Conservation (phyloP, 2,113 vertebrate species). For the Alexandromys fortis region DNA sequence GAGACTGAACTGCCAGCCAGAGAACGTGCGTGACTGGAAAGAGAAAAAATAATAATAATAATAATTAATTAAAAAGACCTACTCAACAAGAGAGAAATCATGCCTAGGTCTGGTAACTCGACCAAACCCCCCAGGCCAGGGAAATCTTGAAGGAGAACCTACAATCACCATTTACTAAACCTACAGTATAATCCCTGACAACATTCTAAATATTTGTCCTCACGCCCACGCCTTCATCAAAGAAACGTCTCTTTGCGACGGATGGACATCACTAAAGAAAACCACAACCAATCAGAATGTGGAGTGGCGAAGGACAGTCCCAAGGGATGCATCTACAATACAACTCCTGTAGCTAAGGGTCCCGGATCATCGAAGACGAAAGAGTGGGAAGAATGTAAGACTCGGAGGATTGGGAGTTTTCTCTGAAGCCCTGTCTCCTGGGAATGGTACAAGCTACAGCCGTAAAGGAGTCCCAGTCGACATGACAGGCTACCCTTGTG, state of each 20-base stretch:
- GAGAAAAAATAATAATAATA: too few species aligned
- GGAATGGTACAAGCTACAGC: neutral
- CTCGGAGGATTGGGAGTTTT: neutral
- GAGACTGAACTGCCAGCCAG: neutral
- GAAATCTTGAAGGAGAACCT: neutral
- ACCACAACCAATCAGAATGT: neutral
- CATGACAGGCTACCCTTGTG: neutral
- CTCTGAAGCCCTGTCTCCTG: neutral
- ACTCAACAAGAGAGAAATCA: too few species aligned
- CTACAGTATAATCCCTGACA: neutral
- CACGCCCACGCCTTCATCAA: neutral
- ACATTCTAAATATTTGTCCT: neutral
- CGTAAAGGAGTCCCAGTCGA: neutral
- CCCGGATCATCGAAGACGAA: neutral
- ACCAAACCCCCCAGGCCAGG: neutral
- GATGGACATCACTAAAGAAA: neutral
- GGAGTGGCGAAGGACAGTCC: neutral
- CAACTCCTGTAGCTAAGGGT: neutral
- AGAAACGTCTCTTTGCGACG: neutral
- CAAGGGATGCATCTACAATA: neutral
- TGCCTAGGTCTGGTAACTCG: neutral
- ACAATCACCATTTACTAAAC: neutral
- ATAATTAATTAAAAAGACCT: too few species aligned
- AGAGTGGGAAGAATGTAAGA: neutral
- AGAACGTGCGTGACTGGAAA: rapidly evolving